Evolutionary conservation across 2,113 vertebrate genomes (phyloP), one percentile per base, ranked within the genome.

Genomic region (Ifrita kowaldi): DNA sequence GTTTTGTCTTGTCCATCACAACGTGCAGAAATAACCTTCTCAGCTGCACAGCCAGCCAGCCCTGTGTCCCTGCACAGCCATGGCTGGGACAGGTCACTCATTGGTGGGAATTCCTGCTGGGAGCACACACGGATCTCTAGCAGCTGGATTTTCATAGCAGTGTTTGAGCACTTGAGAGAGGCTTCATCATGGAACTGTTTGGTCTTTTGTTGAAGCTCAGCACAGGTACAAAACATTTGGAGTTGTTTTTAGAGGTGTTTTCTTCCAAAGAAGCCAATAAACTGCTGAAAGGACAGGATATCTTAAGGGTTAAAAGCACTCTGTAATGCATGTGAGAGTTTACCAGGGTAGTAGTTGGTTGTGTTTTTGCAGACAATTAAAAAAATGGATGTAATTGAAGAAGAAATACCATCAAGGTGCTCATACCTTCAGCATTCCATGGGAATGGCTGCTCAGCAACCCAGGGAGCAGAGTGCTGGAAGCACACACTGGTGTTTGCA

Each of bases 91-190:
- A 49, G 46, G 24, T 21, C 5, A 53, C 13, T 28, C 7, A 10
- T 3, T 41, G 20, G 3, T 2, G 35, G 64, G 26, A 49, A 69
- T 46, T 60, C 33, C 32, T 44, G 0, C 33, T 67, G 26, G 30
- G 49, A 83, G 42, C 50, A 35, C 9, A 30, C 39, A n/a, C 0
- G 0, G 30, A 39, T 14, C 23, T 55, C 13, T 7, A 70, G 37
- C 37, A 69, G 53, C 13, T 39, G 11, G 49, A 24, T 44, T 83
- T 57, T 52, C 70, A 26, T 1, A 9, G 26, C 39, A 22, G 27
- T 16, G 28, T 16, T 21, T 16, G 39, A 30, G 57, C 74, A 37
- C 23, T 3, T 62, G 70, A 50, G 65, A 59, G 42, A 77, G 10
- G 27, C 26, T 74, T 65, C 44, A 41, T 52, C 16, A 5, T 30